A percentile compares a stretch with the other conserved stretches of the same genome.
These are phyloP conservation scores for Salvelinus alpinus DNA, from an alignment of 2,113 vertebrate species.

Conservation along the genomic window DNA sequence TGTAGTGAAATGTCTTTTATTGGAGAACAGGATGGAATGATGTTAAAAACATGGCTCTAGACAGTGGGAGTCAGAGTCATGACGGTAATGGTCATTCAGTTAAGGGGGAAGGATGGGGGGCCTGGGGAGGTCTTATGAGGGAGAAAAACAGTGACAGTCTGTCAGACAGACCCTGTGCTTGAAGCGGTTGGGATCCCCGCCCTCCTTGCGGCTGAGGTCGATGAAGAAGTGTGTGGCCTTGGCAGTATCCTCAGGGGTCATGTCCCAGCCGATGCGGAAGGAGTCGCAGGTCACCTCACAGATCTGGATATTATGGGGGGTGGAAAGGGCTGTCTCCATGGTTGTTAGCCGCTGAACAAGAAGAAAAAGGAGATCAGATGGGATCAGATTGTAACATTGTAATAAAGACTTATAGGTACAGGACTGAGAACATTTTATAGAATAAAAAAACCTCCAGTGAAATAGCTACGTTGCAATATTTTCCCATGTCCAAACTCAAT, in stretches of 20 bases:
- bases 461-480: no score
- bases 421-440: no score
- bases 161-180: constrained; percentile 85
- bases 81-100: not conserved
- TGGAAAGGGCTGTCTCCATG: constrained; percentile 83
- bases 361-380: constrained; percentile 31
- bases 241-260: constrained; percentile 84
- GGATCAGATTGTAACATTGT: constrained; percentile 22
- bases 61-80: not conserved
- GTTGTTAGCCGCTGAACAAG: constrained; percentile 68
- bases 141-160: not conserved
- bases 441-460: no score
- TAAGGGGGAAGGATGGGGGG: not conserved
- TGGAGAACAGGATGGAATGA: not conserved
- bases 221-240: constrained; percentile 95
- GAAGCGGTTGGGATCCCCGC: constrained; percentile 92
- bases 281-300: constrained; percentile 96
- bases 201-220: constrained; percentile 94
- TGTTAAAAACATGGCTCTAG: not conserved
- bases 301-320: constrained; percentile 91
- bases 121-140: not conserved
- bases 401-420: no score
- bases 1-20: not conserved
- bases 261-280: constrained; percentile 93
- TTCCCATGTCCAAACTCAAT: no score